phyloP scores from a whole-genome alignment of 2,113 vertebrate species.

The Bufo bufo region DNA sequence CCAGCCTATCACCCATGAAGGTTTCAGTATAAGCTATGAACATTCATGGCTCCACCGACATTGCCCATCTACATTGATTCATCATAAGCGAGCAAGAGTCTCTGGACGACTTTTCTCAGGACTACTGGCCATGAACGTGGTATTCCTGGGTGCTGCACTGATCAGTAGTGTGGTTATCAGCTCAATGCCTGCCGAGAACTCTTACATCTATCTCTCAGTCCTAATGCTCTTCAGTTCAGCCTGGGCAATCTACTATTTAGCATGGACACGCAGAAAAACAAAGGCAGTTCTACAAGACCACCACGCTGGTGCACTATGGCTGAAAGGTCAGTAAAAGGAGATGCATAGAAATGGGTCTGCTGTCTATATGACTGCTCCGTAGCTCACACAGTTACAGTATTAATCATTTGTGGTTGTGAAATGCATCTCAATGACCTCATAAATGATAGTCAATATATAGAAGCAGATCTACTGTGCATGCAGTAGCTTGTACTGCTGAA shows the following conservation, averaged over 20 bases:
- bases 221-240: conserved; percentile 75
- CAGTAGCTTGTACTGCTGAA: too few relatives aligned
- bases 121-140: conserved; percentile 84
- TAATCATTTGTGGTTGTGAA: not conserved
- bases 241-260: conserved; percentile 81
- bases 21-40: conserved; percentile 42
- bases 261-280: conserved; percentile 69
- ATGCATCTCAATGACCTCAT: not conserved
- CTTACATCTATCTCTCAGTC: conserved; percentile 77
- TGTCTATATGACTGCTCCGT: not conserved
- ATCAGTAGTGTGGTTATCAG: conserved; percentile 80
- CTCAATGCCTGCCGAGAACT: conserved; percentile 71
- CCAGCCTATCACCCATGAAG: not conserved
- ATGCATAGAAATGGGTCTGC: not conserved
- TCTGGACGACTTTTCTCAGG: conserved; percentile 81
- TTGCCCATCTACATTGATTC: conserved; percentile 65
- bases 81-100: conserved; percentile 73
- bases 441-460: too few relatives aligned
- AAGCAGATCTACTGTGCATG: too few relatives aligned
- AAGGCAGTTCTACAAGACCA: conserved; percentile 74
- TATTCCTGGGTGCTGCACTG: conserved; percentile 85
- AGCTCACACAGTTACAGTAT: not conserved
- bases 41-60: conserved; percentile 70
- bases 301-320: conserved; percentile 78
- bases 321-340: conserved; percentile 72